These are phyloP conservation scores for Serinus canaria DNA, from an alignment of 2,113 vertebrate genomes.

Conservation along the genomic window DNA sequence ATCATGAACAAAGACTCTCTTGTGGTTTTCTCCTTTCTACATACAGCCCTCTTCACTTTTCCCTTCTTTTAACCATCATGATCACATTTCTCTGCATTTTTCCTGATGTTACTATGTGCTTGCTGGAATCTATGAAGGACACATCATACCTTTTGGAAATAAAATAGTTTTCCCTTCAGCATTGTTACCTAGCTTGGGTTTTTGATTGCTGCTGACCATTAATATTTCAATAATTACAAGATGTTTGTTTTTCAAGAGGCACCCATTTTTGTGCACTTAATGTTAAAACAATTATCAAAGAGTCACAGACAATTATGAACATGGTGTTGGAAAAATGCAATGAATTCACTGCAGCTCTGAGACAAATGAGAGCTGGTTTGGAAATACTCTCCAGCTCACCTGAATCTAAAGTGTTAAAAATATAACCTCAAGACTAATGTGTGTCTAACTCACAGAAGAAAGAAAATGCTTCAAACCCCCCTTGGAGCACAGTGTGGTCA, in stretches of 20 bases:
- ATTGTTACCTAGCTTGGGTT: background rate
- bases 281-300: background rate
- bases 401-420: constrained; percentile 53
- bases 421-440: background rate
- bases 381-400: background rate
- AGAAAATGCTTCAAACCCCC: constrained; percentile 26
- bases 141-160: background rate
- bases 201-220: background rate
- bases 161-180: background rate
- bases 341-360: background rate
- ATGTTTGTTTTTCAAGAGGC: background rate
- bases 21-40: background rate
- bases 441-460: constrained; percentile 7
- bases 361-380: background rate
- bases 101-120: background rate
- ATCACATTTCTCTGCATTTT: background rate
- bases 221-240: background rate
- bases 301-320: background rate
- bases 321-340: background rate
- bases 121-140: background rate
- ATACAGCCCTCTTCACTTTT: background rate
- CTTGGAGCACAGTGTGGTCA: constrained; percentile 31
- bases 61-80: background rate
- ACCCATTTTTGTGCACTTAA: background rate
- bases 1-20: background rate